Base-by-base conservation (phyloP, 1,140 invertebrate species). In the Lutraria rhynchaena region DNA sequence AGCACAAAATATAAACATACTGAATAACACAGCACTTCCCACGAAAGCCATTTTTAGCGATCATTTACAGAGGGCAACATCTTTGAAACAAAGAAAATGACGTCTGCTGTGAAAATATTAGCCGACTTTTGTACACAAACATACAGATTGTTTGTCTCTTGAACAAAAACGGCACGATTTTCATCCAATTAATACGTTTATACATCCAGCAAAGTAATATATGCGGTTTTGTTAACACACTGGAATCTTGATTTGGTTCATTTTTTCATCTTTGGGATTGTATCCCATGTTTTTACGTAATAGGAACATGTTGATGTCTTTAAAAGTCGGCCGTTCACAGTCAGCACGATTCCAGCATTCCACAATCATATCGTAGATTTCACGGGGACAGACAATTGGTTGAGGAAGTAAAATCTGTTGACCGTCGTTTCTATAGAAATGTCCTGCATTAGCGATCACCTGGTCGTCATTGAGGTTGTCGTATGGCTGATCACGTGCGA, bases 301-400 rank as follows among this genome's bases (percentile, higher is more conserved):
- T 53, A 98, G 94, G 93, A 98, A 98, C 89, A 97, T 94, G 90
- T 97, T 96, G 80, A 98, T 96, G 92, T 98, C 97, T 77, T 95
- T 94, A 93, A 98, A 99, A 78, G 95, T 95, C 22, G 97, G 97
- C n/a, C 97, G 94, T 75, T 88, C 87, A 37, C 85, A 84, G 31
- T 91, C 96, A 87, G 97, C 95, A 31, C 96, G 94, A 88, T 97
- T 96, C 98, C 98, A 99, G 91, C 97, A 98, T 89, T 98, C 96
- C 81, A 95, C 94, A 96, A 98, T 98, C 82, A 99, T 92, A 91
- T 98, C 97, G 92, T 97, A 98, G 57, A 92, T 90, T 81, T 92
- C 91, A 81, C 89, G 89, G 17, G 91, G 90, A 83, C 91, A 92
- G 63, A 89, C 88, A 9, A 84, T 49, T 2, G 92, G 92, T 75